These are phyloP conservation scores for Holotrichia oblita DNA, from an alignment of 1,140 invertebrate species.

Conservation along the genomic window DNA sequence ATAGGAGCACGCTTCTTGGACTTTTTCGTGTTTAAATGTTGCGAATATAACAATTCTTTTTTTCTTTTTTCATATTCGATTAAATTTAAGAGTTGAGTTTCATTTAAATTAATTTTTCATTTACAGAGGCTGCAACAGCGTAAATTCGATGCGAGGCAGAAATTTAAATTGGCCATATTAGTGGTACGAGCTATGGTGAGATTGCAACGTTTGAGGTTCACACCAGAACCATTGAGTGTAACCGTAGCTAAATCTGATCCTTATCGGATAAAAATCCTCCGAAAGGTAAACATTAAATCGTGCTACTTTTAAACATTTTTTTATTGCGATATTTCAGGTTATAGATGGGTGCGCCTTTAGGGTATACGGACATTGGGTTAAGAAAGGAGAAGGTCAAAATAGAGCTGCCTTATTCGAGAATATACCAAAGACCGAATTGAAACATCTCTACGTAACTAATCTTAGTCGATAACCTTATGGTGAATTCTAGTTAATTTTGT, in stretches of 20 bases:
- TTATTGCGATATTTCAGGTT: slow-evolving; percentile 70
- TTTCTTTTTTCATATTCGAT: no score
- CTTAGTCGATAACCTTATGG: slow-evolving; percentile 72
- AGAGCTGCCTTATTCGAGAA: slow-evolving; percentile 98
- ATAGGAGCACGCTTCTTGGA: no score
- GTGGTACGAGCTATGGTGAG: slow-evolving; percentile 86
- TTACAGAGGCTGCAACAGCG: slow-evolving; percentile 77
- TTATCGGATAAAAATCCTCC: slow-evolving; percentile 87
- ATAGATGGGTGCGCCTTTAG: slow-evolving; percentile 98
- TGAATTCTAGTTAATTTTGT: no score
- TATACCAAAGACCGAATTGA: slow-evolving; percentile 87
- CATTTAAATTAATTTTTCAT: slow-evolving; percentile 42
- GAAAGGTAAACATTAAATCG: slow-evolving; percentile 75
- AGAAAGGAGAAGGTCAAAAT: slow-evolving; percentile 97
- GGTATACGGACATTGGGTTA: slow-evolving; percentile 99
- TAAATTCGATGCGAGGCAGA: slow-evolving; percentile 82
- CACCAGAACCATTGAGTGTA: slow-evolving; percentile 80
- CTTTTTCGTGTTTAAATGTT: no score
- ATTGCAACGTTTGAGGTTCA: slow-evolving; percentile 80
- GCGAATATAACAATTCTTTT: no score
- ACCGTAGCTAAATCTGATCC: slow-evolving; percentile 84
- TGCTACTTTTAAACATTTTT: no score
- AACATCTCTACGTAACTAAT: slow-evolving; percentile 83
- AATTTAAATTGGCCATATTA: slow-evolving; percentile 83
- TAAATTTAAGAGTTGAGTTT: no score